Evolutionary conservation across 2,113 vertebrate genomes (phyloP).

Genomic region (Ondatra zibethicus): DNA sequence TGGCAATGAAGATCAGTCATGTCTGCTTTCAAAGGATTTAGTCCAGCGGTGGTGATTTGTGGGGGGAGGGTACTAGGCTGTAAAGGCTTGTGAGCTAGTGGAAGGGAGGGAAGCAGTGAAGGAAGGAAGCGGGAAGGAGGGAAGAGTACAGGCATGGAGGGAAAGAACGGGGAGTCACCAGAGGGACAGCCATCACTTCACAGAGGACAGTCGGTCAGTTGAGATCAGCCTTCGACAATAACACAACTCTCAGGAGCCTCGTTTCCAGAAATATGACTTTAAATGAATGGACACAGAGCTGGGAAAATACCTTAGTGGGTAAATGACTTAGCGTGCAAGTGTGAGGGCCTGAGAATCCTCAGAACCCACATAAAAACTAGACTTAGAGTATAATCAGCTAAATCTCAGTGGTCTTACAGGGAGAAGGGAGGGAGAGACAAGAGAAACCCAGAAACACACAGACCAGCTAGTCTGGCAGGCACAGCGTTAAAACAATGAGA

Average conservation of each 20-base stretch:
- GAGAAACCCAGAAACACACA: not conserved
- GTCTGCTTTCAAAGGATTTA: not conserved
- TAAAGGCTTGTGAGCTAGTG: rapidly evolving
- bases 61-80: not conserved
- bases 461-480: not conserved
- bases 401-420: not conserved
- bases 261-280: not conserved
- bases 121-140: not conserved
- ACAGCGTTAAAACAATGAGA: not conserved
- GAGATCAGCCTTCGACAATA: not conserved
- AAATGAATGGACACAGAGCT: not conserved
- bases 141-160: not conserved
- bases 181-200: too few species aligned
- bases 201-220: not conserved
- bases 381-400: not conserved
- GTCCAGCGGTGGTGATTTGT: not conserved
- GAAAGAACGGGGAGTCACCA: rapidly evolving
- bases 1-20: not conserved
- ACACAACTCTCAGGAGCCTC: not conserved
- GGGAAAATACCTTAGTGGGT: not conserved
- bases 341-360: not conserved
- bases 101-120: not conserved
- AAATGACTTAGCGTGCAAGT: not conserved
- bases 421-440: not conserved
- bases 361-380: not conserved